Evolutionary conservation across 2,888 invertebrate genomes (phyloP).

Genomic region (Poecilus cupreus): DNA sequence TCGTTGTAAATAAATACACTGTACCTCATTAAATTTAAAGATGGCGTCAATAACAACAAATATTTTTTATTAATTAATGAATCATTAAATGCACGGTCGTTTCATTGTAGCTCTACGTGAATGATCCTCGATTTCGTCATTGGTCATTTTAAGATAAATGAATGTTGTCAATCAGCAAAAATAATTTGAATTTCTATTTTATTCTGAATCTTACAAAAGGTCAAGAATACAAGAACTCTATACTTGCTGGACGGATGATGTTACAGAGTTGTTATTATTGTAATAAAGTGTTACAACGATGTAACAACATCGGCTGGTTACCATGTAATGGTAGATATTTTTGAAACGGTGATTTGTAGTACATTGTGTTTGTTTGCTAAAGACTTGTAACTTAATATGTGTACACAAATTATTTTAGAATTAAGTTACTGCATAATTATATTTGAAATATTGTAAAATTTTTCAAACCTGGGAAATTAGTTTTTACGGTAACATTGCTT

Average conservation of each 20-base stretch:
- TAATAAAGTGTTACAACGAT: constrained; percentile 20
- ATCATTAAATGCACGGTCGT: neutral
- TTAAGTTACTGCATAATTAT: too few species aligned
- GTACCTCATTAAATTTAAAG: too few species aligned
- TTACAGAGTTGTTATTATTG: constrained; percentile 23
- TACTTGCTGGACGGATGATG: constrained; percentile 1
- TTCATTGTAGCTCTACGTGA: neutral
- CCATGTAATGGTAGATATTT: too few species aligned
- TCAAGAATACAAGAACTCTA: constrained; percentile 7
- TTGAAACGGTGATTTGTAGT: too few species aligned
- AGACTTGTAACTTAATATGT: too few species aligned
- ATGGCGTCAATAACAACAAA: neutral
- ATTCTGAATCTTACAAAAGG: constrained; percentile 28
- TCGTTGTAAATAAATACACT: too few species aligned
- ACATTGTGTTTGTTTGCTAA: too few species aligned
- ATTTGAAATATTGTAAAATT: too few species aligned
- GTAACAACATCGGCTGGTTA: too few species aligned
- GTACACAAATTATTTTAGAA: too few species aligned
- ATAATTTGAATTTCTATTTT: constrained; percentile 42
- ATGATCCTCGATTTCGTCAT: neutral
- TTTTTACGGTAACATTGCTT: too few species aligned
- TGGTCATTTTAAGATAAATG: constrained; percentile 45
- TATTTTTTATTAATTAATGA: neutral
- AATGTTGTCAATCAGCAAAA: constrained; percentile 39
- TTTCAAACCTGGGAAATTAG: too few species aligned